Percentiles rank a stretch among this genome's conserved stretches.
phyloP scores from a whole-genome alignment of 2,113 vertebrate genomes.

The Erythrocercus mccallii region DNA sequence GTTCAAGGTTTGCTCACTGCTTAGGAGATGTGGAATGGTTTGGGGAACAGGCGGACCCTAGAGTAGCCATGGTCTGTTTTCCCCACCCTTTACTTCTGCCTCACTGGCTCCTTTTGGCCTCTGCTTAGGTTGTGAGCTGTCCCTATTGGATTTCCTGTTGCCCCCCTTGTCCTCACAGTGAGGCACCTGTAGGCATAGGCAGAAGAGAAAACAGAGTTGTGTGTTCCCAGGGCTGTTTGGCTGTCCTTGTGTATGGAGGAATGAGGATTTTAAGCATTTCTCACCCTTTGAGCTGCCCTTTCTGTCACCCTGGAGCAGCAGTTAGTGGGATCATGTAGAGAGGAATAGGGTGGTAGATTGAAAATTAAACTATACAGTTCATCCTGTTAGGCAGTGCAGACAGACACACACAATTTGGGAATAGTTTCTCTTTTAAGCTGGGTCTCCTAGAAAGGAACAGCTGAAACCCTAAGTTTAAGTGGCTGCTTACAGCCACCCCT shows the following conservation, averaged over 20 bases:
- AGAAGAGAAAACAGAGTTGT: not conserved
- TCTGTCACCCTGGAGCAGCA: not conserved
- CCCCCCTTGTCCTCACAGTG: rapidly evolving
- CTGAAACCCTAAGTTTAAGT: not conserved
- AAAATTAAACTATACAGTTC: not conserved
- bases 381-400: not conserved
- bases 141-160: not conserved
- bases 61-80: not conserved
- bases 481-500: not conserved
- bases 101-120: not conserved
- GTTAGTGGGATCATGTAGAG: not conserved
- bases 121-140: not conserved
- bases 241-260: not conserved
- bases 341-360: not conserved
- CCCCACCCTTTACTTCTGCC: not conserved
- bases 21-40: not conserved
- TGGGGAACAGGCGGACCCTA: not conserved
- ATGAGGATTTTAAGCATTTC: not conserved
- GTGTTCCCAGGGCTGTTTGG: not conserved
- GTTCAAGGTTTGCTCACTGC: not conserved
- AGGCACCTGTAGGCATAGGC: not conserved
- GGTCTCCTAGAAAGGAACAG: not conserved
- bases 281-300: not conserved
- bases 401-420: not conserved
- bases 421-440: not conserved